A percentile compares a stretch with the other conserved stretches of the same genome.
Evolutionary conservation across 2,113 vertebrate species (phyloP).

Genomic region (human (Homo sapiens)): DNA sequence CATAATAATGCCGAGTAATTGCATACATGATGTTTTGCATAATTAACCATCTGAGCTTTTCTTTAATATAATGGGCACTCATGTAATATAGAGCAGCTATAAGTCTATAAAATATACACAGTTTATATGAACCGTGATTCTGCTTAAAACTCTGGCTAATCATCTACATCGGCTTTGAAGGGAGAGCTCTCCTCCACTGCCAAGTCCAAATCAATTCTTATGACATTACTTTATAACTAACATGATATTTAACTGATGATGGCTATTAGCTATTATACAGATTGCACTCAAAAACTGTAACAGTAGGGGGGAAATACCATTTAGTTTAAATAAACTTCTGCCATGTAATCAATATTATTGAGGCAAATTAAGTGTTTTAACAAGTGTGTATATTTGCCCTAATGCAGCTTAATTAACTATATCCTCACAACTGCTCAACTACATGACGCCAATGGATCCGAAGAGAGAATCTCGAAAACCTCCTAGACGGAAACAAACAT

Average conservation of each 20-base stretch:
- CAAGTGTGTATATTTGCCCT: slow-evolving; percentile 84
- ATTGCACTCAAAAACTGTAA: slow-evolving; percentile 89
- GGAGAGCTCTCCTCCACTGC: slow-evolving; percentile 76
- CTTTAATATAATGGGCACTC: slow-evolving; percentile 81
- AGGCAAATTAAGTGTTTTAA: slow-evolving; percentile 88
- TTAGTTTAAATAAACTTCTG: slow-evolving; percentile 90
- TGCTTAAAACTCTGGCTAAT: slow-evolving; percentile 79
- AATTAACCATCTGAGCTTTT: slow-evolving; percentile 85
- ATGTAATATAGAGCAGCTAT: slow-evolving; percentile 71
- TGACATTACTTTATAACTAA: slow-evolving; percentile 95
- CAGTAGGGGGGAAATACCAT: slow-evolving; percentile 88
- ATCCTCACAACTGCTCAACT: slow-evolving; percentile 69
- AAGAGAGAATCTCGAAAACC: slow-evolving; percentile 49
- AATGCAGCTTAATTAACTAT: slow-evolving; percentile 86
- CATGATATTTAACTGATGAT: slow-evolving; percentile 90
- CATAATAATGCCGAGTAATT: slow-evolving; percentile 85
- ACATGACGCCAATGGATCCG: slow-evolving; percentile 37
- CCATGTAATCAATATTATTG: slow-evolving; percentile 88
- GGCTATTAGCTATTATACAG: slow-evolving; percentile 88
- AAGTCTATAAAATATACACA: slow-evolving; percentile 82
- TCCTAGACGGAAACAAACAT: neutral
- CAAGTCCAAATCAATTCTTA: slow-evolving; percentile 96
- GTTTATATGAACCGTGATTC: slow-evolving; percentile 79
- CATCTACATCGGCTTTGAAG: slow-evolving; percentile 77
- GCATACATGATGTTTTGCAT: slow-evolving; percentile 86